Conservation (phyloP, 2,888 invertebrate genomes). For the Phania funesta region DNA sequence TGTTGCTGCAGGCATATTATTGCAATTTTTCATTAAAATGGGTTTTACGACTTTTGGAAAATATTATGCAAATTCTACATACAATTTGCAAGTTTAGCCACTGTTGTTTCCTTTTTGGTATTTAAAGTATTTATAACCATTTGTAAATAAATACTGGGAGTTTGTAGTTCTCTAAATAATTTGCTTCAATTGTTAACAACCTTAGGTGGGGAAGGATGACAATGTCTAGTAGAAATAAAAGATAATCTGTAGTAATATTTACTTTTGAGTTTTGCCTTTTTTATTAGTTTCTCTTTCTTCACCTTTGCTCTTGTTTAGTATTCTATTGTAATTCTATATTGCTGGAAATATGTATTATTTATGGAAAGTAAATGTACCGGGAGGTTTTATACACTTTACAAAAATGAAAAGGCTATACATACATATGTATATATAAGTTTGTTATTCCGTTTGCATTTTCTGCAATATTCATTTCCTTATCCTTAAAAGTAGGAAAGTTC, state of each 20-base stretch:
- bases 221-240: slow-evolving; percentile 10
- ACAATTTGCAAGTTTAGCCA: slow-evolving; percentile 9
- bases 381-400: too few species aligned
- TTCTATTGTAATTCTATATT: slow-evolving; percentile 16
- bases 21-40: slow-evolving; percentile 64
- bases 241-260: slow-evolving; percentile 19
- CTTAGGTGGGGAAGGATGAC: background rate
- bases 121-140: slow-evolving; percentile 1
- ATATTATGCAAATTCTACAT: slow-evolving; percentile 59
- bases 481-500: too few species aligned
- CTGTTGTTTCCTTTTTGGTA: background rate
- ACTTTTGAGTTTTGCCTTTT: slow-evolving; percentile 19
- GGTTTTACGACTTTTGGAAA: slow-evolving; percentile 61
- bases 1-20: slow-evolving; percentile 45
- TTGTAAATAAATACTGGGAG: slow-evolving; percentile 21
- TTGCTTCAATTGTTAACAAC: slow-evolving; percentile 5
- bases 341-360: slow-evolving; percentile 47
- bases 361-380: slow-evolving; percentile 57
- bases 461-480: too few species aligned
- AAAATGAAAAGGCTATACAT: too few species aligned
- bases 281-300: background rate
- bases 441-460: background rate
- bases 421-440: background rate
- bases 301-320: background rate
- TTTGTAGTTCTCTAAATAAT: slow-evolving; percentile 12